Evolutionary conservation across 2,797 vertebrate species (phyloP).

Genomic region (Anolis apletophallus): DNA sequence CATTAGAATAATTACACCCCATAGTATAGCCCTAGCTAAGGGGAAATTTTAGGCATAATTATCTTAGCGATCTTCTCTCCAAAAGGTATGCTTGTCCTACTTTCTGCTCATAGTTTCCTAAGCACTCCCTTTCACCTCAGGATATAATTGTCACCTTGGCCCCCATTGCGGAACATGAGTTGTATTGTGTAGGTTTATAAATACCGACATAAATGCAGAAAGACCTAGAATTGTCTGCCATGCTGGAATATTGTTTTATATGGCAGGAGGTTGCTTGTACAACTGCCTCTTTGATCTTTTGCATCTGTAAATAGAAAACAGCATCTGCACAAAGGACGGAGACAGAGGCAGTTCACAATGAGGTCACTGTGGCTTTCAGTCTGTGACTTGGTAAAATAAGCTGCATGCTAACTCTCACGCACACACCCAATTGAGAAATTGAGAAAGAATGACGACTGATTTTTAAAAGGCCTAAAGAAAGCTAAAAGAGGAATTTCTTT

Average conservation of each 20-base stretch:
- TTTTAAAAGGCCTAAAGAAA: constrained; percentile 21
- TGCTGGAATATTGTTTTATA: not conserved
- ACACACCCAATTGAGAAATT: not conserved
- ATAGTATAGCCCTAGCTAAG: not conserved
- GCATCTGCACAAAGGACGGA: not conserved
- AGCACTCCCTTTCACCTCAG: not conserved
- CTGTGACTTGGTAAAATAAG: constrained; percentile 55
- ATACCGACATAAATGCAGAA: not conserved
- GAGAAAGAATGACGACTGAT: constrained; percentile 56
- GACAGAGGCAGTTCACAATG: not conserved
- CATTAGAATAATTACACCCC: not conserved
- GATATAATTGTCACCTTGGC: not conserved
- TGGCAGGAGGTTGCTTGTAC: not conserved
- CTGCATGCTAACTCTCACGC: too few species aligned
- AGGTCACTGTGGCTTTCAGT: constrained; percentile 38
- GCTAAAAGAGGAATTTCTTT: constrained; percentile 19
- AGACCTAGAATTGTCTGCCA: not conserved
- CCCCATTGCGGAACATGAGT: not conserved
- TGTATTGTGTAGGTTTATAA: constrained; percentile 29
- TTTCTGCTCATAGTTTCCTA: not conserved
- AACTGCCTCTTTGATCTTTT: not conserved
- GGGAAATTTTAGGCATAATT: too few species aligned
- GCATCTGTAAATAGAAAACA: not conserved
- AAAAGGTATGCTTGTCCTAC: not conserved
- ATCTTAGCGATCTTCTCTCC: too few species aligned